These are phyloP conservation scores for Triplophysa tibetana DNA, from an alignment of 2,113 vertebrate species.

Conservation along the genomic window DNA sequence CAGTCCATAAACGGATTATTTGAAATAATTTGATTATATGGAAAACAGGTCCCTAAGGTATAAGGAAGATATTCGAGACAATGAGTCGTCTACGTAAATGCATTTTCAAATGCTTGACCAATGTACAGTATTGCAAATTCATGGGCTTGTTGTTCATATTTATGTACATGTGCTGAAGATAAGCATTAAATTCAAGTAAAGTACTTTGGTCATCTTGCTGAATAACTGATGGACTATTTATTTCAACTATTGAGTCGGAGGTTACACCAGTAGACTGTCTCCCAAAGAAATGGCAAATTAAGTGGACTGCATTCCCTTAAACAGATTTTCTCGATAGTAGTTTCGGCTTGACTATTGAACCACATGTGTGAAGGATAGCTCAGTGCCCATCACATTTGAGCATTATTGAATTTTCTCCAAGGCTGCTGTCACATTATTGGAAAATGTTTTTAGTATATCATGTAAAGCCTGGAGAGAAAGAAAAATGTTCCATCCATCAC, in stretches of 20 bases:
- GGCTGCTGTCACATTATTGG: constrained; percentile 16
- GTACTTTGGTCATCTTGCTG: neutral
- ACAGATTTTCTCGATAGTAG: neutral
- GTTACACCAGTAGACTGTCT: neutral
- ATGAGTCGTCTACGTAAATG: too few species aligned
- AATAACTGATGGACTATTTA: neutral
- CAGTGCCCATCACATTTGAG: neutral
- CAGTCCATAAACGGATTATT: too few species aligned
- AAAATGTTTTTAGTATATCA: constrained; percentile 11
- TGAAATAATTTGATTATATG: too few species aligned
- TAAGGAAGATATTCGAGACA: too few species aligned
- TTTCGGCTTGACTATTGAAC: neutral
- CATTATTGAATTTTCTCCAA: constrained; percentile 27
- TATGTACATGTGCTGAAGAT: too few species aligned
- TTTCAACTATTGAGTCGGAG: neutral
- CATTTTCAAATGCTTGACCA: too few species aligned
- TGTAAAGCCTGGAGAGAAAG: constrained; percentile 22
- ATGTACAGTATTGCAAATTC: too few species aligned
- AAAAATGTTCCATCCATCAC: neutral
- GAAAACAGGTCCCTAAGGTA: too few species aligned
- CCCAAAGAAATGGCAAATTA: neutral
- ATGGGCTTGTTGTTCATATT: too few species aligned
- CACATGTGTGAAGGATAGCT: neutral
- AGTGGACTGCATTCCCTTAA: neutral
- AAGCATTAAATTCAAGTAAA: neutral